Evolutionary conservation across 2,797 vertebrate species (phyloP).

Genomic region (Bovichtus variegatus): DNA sequence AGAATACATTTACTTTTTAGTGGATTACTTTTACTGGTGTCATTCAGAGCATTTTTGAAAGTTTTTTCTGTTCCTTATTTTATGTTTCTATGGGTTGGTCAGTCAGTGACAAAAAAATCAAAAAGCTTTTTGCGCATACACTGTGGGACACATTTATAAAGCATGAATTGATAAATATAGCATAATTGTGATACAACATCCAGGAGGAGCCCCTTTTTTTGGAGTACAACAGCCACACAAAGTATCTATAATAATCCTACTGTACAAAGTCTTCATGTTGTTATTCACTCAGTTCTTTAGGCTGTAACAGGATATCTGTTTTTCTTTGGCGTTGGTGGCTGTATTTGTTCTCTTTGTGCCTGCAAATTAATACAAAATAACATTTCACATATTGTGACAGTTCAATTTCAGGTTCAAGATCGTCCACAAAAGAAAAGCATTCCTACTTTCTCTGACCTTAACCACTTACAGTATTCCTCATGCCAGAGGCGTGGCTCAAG

Average conservation of each 20-base stretch:
- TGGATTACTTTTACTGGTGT: conserved; percentile 1
- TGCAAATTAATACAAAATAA: not conserved
- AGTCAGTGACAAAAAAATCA: not conserved
- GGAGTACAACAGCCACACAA: not conserved
- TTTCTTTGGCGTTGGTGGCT: not conserved
- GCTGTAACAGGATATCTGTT: not conserved
- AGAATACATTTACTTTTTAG: not conserved
- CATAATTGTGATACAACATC: not conserved
- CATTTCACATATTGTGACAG: not conserved
- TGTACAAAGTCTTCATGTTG: not conserved
- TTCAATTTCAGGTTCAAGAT: not conserved
- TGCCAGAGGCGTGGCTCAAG: not conserved
- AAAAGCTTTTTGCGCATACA: not conserved
- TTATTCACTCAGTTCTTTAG: not conserved
- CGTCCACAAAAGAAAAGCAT: not conserved
- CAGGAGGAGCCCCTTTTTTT: not conserved
- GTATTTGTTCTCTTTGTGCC: not conserved
- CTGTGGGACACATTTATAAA: fast-evolving
- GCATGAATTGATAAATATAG: not conserved
- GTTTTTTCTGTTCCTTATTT: not conserved
- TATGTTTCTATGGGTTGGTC: not conserved
- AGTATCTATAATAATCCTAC: not conserved
- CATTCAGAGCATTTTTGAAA: not conserved
- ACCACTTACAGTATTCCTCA: not conserved
- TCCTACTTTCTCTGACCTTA: too few species aligned